Percentiles rank a stretch among this genome's conserved stretches.
Evolutionary conservation across 2,797 vertebrate genomes (phyloP).

Genomic region (Neosilurus hyrtlii): DNA sequence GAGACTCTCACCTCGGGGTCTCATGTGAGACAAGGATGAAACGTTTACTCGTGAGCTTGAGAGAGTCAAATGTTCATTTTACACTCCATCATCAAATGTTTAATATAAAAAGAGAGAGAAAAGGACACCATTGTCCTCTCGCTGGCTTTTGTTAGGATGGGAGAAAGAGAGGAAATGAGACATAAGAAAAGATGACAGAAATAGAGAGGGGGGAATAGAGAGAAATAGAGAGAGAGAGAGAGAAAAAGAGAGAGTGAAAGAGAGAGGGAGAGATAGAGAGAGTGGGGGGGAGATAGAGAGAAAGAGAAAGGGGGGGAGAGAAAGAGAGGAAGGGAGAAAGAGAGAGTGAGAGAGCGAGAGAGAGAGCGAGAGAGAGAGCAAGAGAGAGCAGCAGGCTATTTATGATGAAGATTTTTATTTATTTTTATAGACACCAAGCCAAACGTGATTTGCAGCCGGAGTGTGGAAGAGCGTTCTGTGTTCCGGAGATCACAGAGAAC

Average conservation of each 20-base stretch:
- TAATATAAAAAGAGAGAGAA: neutral
- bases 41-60: neutral
- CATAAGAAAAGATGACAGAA: constrained; percentile 1
- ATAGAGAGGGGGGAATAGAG: too few relatives aligned
- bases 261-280: neutral
- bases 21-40: neutral
- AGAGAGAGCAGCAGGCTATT: neutral
- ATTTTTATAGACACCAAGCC: constrained; percentile 8
- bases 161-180: constrained; percentile 32
- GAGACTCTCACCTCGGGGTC: neutral
- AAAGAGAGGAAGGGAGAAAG: neutral
- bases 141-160: neutral
- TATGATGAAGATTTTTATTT: constrained; percentile 24
- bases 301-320: too few relatives aligned
- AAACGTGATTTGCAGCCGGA: neutral
- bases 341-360: too few relatives aligned
- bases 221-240: too few relatives aligned
- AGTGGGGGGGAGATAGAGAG: too few relatives aligned
- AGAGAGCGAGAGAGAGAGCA: constrained; percentile 6
- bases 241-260: constrained; percentile 3
- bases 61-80: neutral
- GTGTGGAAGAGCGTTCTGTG: neutral
- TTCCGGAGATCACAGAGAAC: neutral
- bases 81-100: neutral
- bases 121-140: neutral